Base-by-base conservation (phyloP, 2,888 invertebrate genomes). In the Smittia sp. region DNA sequence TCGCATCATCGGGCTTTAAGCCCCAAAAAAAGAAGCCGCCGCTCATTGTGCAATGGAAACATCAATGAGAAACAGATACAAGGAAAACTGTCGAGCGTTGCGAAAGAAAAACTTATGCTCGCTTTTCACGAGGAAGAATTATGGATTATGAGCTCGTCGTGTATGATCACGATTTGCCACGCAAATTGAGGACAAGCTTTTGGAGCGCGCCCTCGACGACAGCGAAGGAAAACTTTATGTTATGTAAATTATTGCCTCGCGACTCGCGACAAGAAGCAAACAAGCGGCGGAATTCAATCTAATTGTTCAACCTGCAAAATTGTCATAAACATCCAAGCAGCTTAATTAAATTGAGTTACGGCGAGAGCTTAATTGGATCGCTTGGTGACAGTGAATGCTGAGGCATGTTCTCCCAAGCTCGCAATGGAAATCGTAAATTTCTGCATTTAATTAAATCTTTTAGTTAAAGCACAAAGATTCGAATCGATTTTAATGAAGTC, bases 101-200 rank as follows among this genome's bases (percentile, higher is more conserved):
- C 39, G 15, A 52, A 52, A 6, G 38, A 38, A 13, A 58, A 18
- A 22, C 22, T 58, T 22, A 20, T 58, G 18, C 22, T 20, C n/a
- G 22, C n/a, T 58, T 58, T 58, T 20, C 46, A 13, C 46, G n/a
- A 46, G 46, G 46, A 58, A 22, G 58, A 22, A 58, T 58, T 58
- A 58, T 58, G 58, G 58, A 58, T 58, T 58, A 58, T 58, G 58
- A 58, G 22, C 20, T 22, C 15, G 22, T 27, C 22, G 63, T 63
- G 27, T 25, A 27, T 27, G 63, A 27, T 27, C 63, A 63, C 63
- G 27, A 63, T 27, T 63, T 63, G 63, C 63, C 27, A 63, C 63
- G 63, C 63, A 25, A 63, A 63, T 63, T 24, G 63, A 20, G 63
- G 63, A 63, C 63, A 63, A 20, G 63, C 63, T 58, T 58, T 46